Percentiles rank a stretch among this genome's conserved stretches.
phyloP scores from a whole-genome alignment of 1,140 invertebrate genomes.

The Ostrea edulis region DNA sequence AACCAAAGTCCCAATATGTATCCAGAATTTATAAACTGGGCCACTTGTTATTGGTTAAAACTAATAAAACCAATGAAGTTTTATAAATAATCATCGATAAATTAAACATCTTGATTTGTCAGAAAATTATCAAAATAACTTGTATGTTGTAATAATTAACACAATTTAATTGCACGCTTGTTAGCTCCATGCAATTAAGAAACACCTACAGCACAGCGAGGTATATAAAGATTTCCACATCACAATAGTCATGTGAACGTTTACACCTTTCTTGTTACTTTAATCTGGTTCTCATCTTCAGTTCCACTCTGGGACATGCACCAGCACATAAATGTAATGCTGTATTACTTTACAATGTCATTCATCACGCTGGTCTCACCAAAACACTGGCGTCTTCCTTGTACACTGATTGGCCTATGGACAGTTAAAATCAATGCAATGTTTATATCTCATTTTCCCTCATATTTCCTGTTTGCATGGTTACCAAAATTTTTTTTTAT shows the following conservation, averaged over 20 bases:
- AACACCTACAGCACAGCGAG: too few species aligned
- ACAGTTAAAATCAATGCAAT: background rate
- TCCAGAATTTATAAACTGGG: too few species aligned
- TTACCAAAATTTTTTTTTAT: background rate
- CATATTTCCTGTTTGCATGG: background rate
- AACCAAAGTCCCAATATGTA: too few species aligned
- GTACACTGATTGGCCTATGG: background rate
- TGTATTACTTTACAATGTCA: constrained; percentile 10
- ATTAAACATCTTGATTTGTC: too few species aligned
- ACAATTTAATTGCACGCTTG: too few species aligned
- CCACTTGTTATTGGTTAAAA: too few species aligned
- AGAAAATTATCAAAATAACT: too few species aligned
- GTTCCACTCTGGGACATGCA: background rate
- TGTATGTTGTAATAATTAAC: too few species aligned
- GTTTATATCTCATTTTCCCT: background rate
- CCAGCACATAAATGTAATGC: constrained; percentile 1
- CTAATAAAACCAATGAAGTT: too few species aligned
- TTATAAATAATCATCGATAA: too few species aligned
- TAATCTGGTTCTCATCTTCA: background rate
- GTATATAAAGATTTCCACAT: too few species aligned
- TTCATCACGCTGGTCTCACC: background rate
- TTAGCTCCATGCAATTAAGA: too few species aligned
- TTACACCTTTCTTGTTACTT: constrained; percentile 3
- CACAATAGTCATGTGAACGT: background rate
- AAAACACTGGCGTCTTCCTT: background rate